Conservation (phyloP, 2,113 vertebrate genomes). For the Sarotherodon lohbergeri region DNA sequence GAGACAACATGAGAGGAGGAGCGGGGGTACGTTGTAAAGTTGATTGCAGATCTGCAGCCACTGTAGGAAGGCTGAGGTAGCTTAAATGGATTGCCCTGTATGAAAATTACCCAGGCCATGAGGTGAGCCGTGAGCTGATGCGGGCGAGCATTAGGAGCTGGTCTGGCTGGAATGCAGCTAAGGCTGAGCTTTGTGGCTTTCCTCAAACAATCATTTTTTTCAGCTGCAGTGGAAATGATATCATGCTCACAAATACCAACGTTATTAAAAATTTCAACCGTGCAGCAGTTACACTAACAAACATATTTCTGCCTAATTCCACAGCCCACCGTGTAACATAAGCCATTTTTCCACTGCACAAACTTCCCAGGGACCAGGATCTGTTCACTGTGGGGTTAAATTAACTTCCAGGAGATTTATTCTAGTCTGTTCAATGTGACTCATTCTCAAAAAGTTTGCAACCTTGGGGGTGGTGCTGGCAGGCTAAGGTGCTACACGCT, state of each 20-base stretch:
- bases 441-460: neutral
- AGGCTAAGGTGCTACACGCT: neutral
- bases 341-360: neutral
- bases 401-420: neutral
- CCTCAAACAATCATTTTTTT: neutral
- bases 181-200: neutral
- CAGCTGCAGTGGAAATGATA: neutral
- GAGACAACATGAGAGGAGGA: neutral
- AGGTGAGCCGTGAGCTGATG: neutral
- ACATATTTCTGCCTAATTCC: neutral
- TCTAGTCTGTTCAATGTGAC: neutral
- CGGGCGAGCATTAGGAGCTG: neutral
- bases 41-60: neutral
- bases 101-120: neutral
- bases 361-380: neutral
- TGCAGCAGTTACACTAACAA: neutral
- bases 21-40: rapidly evolving
- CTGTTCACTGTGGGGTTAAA: neutral
- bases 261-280: neutral
- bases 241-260: neutral
- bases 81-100: neutral
- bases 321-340: neutral
- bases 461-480: neutral
- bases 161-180: neutral
- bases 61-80: neutral